These are phyloP conservation scores for Ploceus nigricollis DNA, from an alignment of 2,113 vertebrate species.

Conservation along the genomic window DNA sequence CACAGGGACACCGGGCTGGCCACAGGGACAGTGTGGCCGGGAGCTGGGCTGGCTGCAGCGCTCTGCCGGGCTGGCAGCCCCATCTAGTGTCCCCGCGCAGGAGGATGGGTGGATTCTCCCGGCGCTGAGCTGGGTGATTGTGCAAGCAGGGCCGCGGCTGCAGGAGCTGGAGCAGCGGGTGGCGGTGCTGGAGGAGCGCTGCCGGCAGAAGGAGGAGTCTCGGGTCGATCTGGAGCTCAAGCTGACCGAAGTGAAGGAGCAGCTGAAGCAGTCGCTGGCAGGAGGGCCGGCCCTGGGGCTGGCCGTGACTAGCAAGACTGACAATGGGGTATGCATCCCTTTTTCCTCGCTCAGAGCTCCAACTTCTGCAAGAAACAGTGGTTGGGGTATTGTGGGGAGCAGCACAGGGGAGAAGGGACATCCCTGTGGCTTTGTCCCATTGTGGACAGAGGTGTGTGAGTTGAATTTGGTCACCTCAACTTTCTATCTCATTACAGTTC, in stretches of 20 bases:
- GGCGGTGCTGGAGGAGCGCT: constrained; percentile 81
- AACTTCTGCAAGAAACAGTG: background rate
- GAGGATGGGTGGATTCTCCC: background rate
- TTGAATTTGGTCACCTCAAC: background rate
- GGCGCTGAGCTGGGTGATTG: background rate
- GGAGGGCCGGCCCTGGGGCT: constrained; percentile 83
- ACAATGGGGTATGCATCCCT: constrained; percentile 69
- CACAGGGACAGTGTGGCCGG: background rate
- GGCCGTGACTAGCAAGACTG: constrained; percentile 70
- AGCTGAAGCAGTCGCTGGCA: constrained; percentile 87
- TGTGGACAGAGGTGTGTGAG: background rate
- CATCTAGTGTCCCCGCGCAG: background rate
- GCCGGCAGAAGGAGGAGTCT: constrained; percentile 82
- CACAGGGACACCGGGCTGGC: background rate
- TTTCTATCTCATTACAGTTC: background rate
- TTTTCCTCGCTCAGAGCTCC: rapidly evolving
- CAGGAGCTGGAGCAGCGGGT: constrained; percentile 78
- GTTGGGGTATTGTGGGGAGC: background rate
- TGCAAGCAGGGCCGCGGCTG: constrained; percentile 75
- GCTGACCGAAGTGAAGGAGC: constrained; percentile 89
- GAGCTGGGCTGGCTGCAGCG: background rate
- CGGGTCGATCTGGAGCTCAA: constrained; percentile 89
- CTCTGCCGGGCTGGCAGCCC: background rate
- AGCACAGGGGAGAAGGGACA: background rate
- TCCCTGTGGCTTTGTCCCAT: background rate